Base-by-base conservation (phyloP, 1,140 invertebrate species). In the Drosophila sproati region DNA sequence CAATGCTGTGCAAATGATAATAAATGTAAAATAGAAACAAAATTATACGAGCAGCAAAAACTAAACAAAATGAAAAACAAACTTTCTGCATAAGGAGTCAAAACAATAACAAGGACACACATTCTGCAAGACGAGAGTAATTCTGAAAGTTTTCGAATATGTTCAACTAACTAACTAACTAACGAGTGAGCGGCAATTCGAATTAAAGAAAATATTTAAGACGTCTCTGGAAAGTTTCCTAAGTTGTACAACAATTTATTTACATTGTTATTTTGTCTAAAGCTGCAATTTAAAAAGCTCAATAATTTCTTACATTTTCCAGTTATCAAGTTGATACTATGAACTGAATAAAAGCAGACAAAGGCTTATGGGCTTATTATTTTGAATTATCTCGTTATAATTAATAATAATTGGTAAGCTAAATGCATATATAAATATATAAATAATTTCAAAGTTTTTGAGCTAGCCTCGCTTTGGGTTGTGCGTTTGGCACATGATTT, bases 21-120 rank as follows among this genome's bases (percentile, higher is more conserved):
- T 88, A 88, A 89, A 88, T 89, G 83, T 89, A 88, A 89, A 88
- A 88, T 79, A 80, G 75, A 88, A 77, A 70, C 83, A 88, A 89
- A 88, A 83, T 88, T 66, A 68, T 50, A 70, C 77, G 12, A 75
- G 32, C 56, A 57, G 59, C 68, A 80, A 61, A 20, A 35, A 61
- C 70, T 78, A 69, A 55, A 74, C 73, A 70, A 59, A 88, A 88
- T 88, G 80, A 88, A 89, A 80, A 77, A 78, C 83, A 88, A 88
- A 88, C 54, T 88, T 88, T 59, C 79, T 74, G 85, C 77, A 77
- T 73, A 87, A 88, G 80, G 88, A 88, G 83, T 88, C 83, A 80
- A 83, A 88, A 88, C 83, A 88, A 88, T 87, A 88, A 89, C 83
- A 88, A 88, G 85, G 80, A 89, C 85, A 63, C 51, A 64, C 80